phyloP scores from a whole-genome alignment of 2,888 invertebrate species.

The Bellardia pandia region DNA sequence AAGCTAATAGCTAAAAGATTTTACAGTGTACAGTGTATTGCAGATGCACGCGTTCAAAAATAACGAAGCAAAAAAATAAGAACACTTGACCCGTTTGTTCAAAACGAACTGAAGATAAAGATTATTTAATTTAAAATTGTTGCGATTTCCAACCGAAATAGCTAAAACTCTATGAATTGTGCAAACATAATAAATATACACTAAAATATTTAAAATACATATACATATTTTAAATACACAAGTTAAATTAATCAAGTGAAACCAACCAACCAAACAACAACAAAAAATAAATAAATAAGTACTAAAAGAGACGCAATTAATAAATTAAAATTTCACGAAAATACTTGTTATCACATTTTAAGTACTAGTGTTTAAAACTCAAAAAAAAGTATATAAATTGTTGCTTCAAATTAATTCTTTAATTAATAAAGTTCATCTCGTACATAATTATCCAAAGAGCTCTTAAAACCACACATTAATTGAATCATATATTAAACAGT shows the following conservation, averaged over 20 bases:
- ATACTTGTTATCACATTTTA: not conserved
- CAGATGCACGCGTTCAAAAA: not conserved
- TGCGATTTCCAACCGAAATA: slow-evolving; percentile 4
- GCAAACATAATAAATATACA: slow-evolving; percentile 2
- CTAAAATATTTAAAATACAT: not conserved
- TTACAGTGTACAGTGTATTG: not conserved
- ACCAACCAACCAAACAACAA: not conserved
- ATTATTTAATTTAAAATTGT: slow-evolving; percentile 37
- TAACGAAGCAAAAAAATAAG: slow-evolving; percentile 11
- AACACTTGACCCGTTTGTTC: slow-evolving; percentile 58
- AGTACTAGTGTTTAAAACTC: slow-evolving; percentile 9
- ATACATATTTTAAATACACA: not conserved
- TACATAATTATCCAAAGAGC: slow-evolving; percentile 21
- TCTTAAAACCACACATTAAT: slow-evolving; percentile 29
- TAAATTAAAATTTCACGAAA: slow-evolving; percentile 7
- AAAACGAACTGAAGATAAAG: slow-evolving; percentile 10
- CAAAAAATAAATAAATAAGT: not conserved
- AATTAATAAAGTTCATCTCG: slow-evolving; percentile 19
- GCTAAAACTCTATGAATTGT: slow-evolving; percentile 3
- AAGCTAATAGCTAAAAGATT: slow-evolving; percentile 24
- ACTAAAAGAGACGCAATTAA: slow-evolving; percentile 10
- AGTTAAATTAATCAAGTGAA: not conserved
- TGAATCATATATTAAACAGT: slow-evolving; percentile 42
- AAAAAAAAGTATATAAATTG: not conserved
- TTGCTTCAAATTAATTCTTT: slow-evolving; percentile 36